Evolutionary conservation across 2,888 invertebrate genomes (phyloP), one percentile per base, ranked within the genome.

Genomic region (Drosophila sordidula): DNA sequence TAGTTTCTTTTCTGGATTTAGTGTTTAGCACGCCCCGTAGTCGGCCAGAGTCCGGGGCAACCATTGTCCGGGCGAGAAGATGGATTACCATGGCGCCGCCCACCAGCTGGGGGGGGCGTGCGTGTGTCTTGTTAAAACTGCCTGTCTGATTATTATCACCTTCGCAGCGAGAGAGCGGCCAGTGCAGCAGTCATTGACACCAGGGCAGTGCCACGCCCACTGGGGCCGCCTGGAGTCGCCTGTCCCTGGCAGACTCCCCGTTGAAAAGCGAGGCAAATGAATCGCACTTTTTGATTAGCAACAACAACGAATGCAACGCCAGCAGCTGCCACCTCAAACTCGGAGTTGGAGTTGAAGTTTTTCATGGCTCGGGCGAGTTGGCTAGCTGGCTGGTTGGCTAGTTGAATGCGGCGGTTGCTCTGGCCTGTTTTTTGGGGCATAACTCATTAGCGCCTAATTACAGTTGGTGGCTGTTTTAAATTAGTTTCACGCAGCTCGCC

Each of bases 111-210:
- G 12, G 38, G 62, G 36, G n/a, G 9, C 4, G 41, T 32, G 71
- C 66, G 74, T 85, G 66, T 82, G 74, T 71, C 81, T 87, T 89
- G 87, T 87, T 87, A 75, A 75, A 89, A 84, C 71, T 76, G 89
- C 73, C 85, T 75, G 73, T 75, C 85, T 84, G 85, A 85, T 85
- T 85, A 85, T 85, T 85, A 85, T 85, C 85, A 85, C 89, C 85
- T 85, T 55, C 72, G 62, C 54, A 47, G 25, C 61, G 11, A 16
- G 12, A 44, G 42, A 44, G 42, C 29, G 38, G 58, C n/a, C 14
- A 9, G 32, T 67, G 61, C 85, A 58, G 61, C 52, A 80, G 86
- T 78, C 89, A 86, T 86, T 86, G 83, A 88, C 89, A 83, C 83
- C 76, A 64, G 67, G 46, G 26, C 52, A 38, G 6, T 45, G 49